Evolutionary conservation across 1,140 invertebrate species (phyloP).

Genomic region (Sycobia sp.): DNA sequence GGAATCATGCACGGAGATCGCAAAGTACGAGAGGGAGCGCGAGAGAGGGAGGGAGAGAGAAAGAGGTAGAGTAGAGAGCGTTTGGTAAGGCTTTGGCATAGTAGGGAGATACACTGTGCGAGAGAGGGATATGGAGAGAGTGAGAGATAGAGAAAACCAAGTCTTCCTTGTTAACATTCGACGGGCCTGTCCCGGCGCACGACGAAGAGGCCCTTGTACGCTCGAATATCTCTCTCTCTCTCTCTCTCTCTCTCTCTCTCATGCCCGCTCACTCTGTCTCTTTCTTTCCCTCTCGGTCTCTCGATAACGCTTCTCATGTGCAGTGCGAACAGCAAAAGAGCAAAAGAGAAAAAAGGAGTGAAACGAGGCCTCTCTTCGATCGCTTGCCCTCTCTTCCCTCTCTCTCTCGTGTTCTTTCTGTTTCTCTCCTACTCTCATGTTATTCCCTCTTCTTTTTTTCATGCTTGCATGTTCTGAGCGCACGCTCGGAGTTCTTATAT

Average conservation of each 20-base stretch:
- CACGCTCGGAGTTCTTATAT: too few species aligned
- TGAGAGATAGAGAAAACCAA: neutral
- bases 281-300: too few species aligned
- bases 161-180: slow-evolving; percentile 54
- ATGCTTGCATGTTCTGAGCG: too few species aligned
- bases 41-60: slow-evolving; percentile 34
- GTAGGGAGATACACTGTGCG: too few species aligned
- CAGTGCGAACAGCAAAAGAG: slow-evolving; percentile 27
- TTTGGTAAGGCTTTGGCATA: neutral
- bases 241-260: too few species aligned
- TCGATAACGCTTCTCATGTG: slow-evolving; percentile 3
- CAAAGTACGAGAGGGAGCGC: slow-evolving; percentile 40
- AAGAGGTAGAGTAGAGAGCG: neutral
- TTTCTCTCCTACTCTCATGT: too few species aligned
- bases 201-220: slow-evolving; percentile 24
- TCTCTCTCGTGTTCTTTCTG: slow-evolving; percentile 20
- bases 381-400: too few species aligned
- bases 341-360: neutral
- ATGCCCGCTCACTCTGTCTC: too few species aligned
- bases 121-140: neutral
- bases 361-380: slow-evolving; percentile 48
- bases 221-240: too few species aligned
- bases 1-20: slow-evolving; percentile 53
- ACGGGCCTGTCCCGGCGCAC: slow-evolving; percentile 51
- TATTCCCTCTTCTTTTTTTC: too few species aligned